These are phyloP conservation scores for Macrobrachium nipponense DNA, from an alignment of 1,140 invertebrate species.

Conservation along the genomic window DNA sequence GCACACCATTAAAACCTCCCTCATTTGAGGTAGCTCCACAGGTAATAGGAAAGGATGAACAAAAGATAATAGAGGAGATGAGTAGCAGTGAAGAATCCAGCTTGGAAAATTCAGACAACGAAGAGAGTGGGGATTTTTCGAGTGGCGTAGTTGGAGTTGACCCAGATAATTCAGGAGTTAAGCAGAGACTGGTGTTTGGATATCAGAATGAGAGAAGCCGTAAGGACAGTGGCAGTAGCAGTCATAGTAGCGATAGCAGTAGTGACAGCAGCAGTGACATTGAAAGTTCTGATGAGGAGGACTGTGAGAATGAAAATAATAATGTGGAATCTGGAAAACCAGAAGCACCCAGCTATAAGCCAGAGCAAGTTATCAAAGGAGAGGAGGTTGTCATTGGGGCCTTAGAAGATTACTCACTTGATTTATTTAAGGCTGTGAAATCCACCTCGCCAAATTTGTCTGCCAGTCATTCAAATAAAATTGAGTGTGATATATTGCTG, in stretches of 20 bases:
- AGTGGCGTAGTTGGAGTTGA: not conserved
- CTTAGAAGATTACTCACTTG: conserved; percentile 53
- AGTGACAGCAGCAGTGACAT: conserved; percentile 2
- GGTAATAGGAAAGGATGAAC: not conserved
- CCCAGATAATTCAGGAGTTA: not conserved
- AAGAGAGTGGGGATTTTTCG: not conserved
- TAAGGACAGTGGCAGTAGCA: not conserved
- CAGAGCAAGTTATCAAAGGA: conserved; percentile 51
- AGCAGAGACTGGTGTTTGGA: conserved; percentile 27
- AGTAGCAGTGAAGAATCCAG: not conserved
- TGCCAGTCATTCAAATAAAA: not conserved
- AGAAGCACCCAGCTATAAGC: conserved; percentile 42
- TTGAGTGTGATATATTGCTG: too few species aligned
- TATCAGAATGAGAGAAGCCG: not conserved
- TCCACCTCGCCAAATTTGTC: conserved; percentile 8
- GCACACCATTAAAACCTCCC: conserved; percentile 42
- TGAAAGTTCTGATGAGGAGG: too few species aligned
- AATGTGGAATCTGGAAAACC: not conserved
- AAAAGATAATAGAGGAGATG: not conserved
- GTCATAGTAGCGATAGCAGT: not conserved
- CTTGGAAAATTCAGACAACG: not conserved
- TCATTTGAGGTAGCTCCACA: too few species aligned
- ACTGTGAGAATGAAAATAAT: not conserved
- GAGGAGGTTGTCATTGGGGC: conserved; percentile 58
- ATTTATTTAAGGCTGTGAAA: conserved; percentile 51